Conservation (phyloP, 1,140 invertebrate species). For the Fopius arisanus region DNA sequence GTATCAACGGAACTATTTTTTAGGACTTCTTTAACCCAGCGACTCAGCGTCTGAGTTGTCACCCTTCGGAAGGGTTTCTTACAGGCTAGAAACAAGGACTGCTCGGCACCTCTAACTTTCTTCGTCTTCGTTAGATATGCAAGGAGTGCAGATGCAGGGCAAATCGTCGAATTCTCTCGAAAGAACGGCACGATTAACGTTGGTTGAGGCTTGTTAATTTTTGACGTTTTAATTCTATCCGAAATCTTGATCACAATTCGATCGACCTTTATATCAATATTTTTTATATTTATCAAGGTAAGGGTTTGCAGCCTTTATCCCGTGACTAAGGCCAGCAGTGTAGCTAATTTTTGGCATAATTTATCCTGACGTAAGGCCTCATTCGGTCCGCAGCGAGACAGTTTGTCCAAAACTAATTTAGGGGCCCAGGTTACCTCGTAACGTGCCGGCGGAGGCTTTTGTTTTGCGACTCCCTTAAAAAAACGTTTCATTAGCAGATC, state of each 20-base stretch:
- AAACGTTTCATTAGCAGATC: too few relatives aligned
- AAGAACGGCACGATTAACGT: slow-evolving; percentile 18
- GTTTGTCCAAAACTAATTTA: slow-evolving; percentile 27
- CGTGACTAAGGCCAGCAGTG: slow-evolving; percentile 2
- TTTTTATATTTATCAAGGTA: slow-evolving; percentile 10
- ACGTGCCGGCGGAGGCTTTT: too few relatives aligned
- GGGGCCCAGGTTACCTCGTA: too few relatives aligned
- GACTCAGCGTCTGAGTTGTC: slow-evolving; percentile 25
- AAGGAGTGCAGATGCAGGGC: slow-evolving; percentile 18
- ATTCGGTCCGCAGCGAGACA: too few relatives aligned
- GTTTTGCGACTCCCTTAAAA: too few relatives aligned
- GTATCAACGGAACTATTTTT: slow-evolving; percentile 29
- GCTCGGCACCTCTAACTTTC: not conserved
- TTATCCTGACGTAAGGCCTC: too few relatives aligned
- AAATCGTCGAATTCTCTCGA: not conserved
- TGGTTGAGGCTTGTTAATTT: slow-evolving; percentile 2
- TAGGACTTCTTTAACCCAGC: slow-evolving; percentile 28
- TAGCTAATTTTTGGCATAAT: slow-evolving; percentile 14
- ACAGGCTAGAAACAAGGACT: slow-evolving; percentile 19
- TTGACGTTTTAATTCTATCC: slow-evolving; percentile 19
- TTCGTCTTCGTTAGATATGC: not conserved
- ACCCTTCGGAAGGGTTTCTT: slow-evolving; percentile 26
- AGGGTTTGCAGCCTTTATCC: slow-evolving; percentile 21
- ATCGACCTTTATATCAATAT: not conserved
- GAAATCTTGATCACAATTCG: slow-evolving; percentile 28